Evolutionary conservation across 2,113 vertebrate genomes (phyloP).

Genomic region (Platycercus adscitus): DNA sequence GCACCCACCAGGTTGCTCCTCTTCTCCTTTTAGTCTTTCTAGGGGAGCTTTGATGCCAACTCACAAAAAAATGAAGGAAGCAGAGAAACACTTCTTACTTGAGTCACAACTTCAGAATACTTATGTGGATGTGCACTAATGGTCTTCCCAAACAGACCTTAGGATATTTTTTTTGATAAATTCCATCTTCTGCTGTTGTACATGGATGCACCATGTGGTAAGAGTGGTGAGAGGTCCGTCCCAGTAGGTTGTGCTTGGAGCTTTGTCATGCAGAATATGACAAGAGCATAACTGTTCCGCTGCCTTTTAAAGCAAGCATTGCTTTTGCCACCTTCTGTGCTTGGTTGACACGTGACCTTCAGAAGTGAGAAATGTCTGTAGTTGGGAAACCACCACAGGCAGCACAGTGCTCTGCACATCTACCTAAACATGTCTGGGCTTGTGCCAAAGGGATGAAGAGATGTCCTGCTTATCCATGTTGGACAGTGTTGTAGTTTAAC

Average conservation of each 20-base stretch:
- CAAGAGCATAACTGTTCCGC: not conserved
- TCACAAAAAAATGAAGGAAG: not conserved
- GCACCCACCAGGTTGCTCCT: not conserved
- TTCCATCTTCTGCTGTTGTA: not conserved
- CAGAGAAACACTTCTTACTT: not conserved
- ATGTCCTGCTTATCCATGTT: accelerated
- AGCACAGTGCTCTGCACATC: accelerated
- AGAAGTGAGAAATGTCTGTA: accelerated
- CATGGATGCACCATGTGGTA: not conserved
- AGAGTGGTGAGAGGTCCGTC: not conserved
- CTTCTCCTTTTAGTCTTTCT: not conserved
- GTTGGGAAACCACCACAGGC: accelerated
- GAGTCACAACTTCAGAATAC: not conserved
- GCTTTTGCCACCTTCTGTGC: not conserved
- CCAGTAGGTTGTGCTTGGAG: accelerated
- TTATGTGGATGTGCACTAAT: not conserved
- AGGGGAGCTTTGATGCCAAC: not conserved
- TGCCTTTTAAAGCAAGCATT: not conserved
- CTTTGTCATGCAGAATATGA: accelerated
- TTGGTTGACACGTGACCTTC: accelerated
- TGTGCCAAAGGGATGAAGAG: not conserved
- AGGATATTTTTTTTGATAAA: not conserved
- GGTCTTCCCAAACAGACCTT: not conserved
- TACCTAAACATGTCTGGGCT: not conserved
- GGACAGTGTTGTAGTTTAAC: not conserved